Conservation (phyloP, 2,113 vertebrate species). For the Meriones unguiculatus region DNA sequence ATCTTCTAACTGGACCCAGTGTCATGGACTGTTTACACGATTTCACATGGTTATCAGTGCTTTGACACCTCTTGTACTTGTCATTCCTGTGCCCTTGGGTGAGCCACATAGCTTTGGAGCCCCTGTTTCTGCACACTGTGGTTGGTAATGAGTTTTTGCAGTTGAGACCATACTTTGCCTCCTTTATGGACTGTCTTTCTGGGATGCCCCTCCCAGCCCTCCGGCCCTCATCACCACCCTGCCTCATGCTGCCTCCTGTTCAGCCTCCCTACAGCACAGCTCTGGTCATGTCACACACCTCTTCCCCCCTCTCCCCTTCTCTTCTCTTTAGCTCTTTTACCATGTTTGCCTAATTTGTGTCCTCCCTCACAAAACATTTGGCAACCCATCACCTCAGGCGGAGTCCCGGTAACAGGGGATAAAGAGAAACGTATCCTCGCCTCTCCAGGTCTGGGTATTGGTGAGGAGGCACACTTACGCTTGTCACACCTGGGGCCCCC, state of each 20-base stretch:
- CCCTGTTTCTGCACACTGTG: background rate
- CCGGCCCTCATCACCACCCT: rapidly evolving
- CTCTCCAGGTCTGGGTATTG: rapidly evolving
- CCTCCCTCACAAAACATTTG: background rate
- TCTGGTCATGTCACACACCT: too few species aligned
- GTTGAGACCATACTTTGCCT: background rate
- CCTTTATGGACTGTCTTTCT: background rate
- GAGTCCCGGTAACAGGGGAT: background rate
- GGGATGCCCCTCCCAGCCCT: background rate
- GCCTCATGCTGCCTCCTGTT: rapidly evolving
- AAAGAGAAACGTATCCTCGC: background rate
- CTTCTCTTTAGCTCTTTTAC: background rate
- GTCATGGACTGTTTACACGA: background rate
- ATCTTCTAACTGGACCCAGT: background rate
- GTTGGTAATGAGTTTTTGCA: background rate
- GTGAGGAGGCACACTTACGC: slow-evolving; percentile 85
- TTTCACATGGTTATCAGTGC: background rate
- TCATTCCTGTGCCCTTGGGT: background rate
- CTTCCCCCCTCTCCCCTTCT: background rate
- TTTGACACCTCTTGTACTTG: background rate
- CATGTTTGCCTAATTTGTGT: background rate
- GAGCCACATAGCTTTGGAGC: background rate
- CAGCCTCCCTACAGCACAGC: background rate
- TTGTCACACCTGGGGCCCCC: slow-evolving; percentile 90
- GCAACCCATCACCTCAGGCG: rapidly evolving